These are phyloP conservation scores for Calidris pygmaea DNA, from an alignment of 2,113 vertebrate genomes.

Conservation along the genomic window DNA sequence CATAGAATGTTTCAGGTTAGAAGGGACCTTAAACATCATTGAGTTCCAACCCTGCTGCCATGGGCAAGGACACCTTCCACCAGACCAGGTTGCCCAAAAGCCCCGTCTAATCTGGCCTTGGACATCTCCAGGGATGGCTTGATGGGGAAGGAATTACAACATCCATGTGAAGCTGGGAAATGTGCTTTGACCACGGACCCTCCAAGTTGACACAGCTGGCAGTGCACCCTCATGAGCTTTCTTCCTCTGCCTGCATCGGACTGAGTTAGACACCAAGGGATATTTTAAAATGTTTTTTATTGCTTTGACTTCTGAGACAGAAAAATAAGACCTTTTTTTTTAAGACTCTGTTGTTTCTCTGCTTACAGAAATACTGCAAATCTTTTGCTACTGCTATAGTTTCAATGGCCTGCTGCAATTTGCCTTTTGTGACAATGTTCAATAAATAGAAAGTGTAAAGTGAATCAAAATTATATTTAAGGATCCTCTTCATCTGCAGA, in stretches of 20 bases:
- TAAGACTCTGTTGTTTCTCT: not conserved
- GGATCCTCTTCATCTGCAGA: conserved; percentile 16
- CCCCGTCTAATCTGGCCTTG: too few relatives aligned
- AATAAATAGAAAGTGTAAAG: conserved; percentile 50
- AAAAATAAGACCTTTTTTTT: not conserved
- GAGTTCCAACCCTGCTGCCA: too few relatives aligned
- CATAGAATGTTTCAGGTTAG: too few relatives aligned
- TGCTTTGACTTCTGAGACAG: not conserved
- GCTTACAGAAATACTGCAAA: conserved; percentile 1
- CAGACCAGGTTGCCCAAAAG: too few relatives aligned
- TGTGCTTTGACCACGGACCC: not conserved
- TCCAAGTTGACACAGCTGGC: not conserved
- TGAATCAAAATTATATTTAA: conserved; percentile 32
- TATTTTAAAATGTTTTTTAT: not conserved
- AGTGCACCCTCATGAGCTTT: not conserved
- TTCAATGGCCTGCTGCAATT: conserved; percentile 23
- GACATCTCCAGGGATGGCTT: not conserved
- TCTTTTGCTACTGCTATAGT: not conserved
- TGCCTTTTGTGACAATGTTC: conserved; percentile 30
- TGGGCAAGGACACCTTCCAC: too few relatives aligned
- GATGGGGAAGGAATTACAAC: not conserved
- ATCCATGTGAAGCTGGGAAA: not conserved
- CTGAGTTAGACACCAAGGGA: not conserved
- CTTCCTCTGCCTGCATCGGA: not conserved
- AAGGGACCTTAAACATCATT: too few relatives aligned